These are phyloP conservation scores for Strongylocentrotus purpuratus DNA, from an alignment of 35 echinoderm and acorn worm species.

Conservation along the genomic window DNA sequence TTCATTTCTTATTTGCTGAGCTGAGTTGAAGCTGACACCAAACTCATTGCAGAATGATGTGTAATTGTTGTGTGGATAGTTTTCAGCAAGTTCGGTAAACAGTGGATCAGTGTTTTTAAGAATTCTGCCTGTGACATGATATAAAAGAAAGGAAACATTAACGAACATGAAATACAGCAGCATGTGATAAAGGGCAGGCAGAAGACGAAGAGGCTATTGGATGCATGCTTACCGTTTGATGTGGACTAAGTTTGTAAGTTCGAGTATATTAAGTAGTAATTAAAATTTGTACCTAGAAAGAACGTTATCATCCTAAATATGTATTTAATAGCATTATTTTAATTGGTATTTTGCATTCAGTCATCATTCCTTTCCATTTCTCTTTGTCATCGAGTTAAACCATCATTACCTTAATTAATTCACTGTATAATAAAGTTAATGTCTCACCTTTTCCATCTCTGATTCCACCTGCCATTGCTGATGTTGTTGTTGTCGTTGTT, in stretches of 20 bases:
- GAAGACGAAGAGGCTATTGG: neutral
- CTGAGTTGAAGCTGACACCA: neutral
- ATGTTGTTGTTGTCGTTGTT: no score
- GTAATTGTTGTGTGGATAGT: neutral
- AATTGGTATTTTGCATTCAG: no score
- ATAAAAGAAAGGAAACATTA: neutral
- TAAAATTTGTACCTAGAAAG: no score
- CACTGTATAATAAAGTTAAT: no score
- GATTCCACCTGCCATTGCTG: no score
- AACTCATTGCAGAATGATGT: neutral
- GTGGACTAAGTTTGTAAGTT: neutral
- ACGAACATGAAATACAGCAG: neutral
- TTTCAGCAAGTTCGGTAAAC: neutral
- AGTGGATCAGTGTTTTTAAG: neutral
- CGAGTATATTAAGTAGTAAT: no score
- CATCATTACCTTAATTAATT: no score
- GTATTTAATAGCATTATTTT: no score
- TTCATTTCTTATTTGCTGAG: neutral
- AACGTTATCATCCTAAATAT: no score
- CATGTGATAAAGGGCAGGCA: neutral
- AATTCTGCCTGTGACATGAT: neutral
- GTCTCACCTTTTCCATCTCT: no score
- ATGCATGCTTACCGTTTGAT: neutral
- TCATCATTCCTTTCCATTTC: no score
- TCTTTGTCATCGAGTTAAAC: no score